Conservation (phyloP, 2,113 vertebrate species). For the Chionomys nivalis region DNA sequence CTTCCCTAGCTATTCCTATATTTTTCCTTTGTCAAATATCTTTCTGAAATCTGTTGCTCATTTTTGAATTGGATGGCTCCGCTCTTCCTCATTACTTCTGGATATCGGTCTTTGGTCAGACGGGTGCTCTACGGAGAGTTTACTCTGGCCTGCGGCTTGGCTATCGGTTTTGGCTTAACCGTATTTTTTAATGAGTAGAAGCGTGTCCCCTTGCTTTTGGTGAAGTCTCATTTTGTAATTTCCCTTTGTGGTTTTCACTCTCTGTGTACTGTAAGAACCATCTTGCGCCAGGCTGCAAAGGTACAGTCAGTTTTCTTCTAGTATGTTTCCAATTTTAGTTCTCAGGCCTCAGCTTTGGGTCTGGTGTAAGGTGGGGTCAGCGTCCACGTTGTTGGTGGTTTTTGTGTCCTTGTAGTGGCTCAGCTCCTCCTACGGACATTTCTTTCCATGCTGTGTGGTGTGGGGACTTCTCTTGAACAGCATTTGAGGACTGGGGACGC, state of each 20-base stretch:
- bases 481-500: neutral
- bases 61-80: neutral
- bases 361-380: neutral
- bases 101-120: neutral
- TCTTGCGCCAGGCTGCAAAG: neutral
- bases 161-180: neutral
- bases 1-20: neutral
- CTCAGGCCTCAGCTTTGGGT: neutral
- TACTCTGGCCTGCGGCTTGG: neutral
- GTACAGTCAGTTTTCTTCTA: neutral
- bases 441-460: neutral
- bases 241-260: neutral
- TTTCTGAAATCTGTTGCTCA: slow-evolving; percentile 7
- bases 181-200: neutral
- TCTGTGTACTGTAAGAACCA: neutral
- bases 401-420: neutral
- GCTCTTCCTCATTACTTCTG: neutral
- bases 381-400: neutral
- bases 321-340: neutral
- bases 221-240: neutral
- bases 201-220: neutral
- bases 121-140: neutral
- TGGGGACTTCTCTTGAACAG: neutral
- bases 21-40: neutral
- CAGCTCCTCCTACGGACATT: neutral